Conservation (phyloP, 1,140 invertebrate species). For the Nymphalis io region DNA sequence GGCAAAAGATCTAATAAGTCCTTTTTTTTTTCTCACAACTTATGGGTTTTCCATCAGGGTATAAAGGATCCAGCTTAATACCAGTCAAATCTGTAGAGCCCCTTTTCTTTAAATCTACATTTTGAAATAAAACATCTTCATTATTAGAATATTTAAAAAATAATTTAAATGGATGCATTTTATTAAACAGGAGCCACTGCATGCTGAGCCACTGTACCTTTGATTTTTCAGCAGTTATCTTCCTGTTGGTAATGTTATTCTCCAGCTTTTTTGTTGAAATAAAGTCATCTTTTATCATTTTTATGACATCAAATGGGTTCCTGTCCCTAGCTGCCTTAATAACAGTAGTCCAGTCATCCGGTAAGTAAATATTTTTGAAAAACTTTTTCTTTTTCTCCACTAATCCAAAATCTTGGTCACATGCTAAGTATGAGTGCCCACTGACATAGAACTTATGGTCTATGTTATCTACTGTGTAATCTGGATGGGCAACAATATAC, state of each 20-base stretch:
- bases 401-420: conserved; percentile 20
- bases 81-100: conserved; percentile 19
- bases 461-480: conserved; percentile 20
- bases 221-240: conserved; percentile 21
- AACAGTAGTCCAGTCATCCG: conserved; percentile 19
- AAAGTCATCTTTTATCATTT: conserved; percentile 21
- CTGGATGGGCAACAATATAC: conserved; percentile 13
- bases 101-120: conserved; percentile 17
- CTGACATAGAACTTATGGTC: conserved; percentile 19
- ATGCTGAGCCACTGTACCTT: conserved; percentile 24
- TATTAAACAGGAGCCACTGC: conserved; percentile 20
- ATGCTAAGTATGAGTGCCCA: neutral
- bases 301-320: conserved; percentile 18
- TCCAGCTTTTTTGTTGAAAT: conserved; percentile 10
- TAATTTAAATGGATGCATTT: conserved; percentile 20
- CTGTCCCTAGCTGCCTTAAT: conserved; percentile 21
- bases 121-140: conserved; percentile 22
- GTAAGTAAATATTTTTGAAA: conserved; percentile 25
- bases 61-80: conserved; percentile 29
- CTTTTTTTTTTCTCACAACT: conserved; percentile 32
- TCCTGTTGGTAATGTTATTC: conserved; percentile 25
- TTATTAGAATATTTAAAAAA: conserved; percentile 25
- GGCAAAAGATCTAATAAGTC: conserved; percentile 23
- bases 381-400: conserved; percentile 22
- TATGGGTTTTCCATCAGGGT: conserved; percentile 25